Evolutionary conservation across 2,888 invertebrate genomes (phyloP).

Genomic region (Andrena bucephala): DNA sequence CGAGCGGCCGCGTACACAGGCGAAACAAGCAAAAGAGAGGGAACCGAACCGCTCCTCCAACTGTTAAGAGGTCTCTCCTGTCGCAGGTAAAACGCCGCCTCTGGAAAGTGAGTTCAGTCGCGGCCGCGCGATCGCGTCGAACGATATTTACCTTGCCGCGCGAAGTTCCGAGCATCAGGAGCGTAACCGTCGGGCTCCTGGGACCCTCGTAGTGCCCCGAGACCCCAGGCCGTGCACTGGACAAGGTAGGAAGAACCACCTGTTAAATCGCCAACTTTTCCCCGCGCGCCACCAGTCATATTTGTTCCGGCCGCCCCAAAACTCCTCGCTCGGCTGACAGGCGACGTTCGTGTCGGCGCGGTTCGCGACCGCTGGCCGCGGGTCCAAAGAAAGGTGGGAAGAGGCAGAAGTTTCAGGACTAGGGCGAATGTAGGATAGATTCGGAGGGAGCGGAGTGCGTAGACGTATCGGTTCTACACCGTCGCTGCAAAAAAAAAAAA

Average conservation of each 20-base stretch:
- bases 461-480: neutral
- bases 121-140: conserved; percentile 79
- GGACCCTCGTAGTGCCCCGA: conserved; percentile 34
- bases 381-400: neutral
- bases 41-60: conserved; percentile 43
- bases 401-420: neutral
- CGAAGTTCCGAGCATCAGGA: conserved; percentile 61
- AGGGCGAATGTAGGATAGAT: neutral
- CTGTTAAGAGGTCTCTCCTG: conserved; percentile 67
- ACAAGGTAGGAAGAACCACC: conserved; percentile 63
- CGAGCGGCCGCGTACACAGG: conserved; percentile 6
- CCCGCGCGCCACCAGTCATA: neutral
- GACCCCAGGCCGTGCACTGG: conserved; percentile 5
- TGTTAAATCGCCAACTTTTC: conserved; percentile 29
- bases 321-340: neutral
- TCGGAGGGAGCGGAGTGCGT: neutral
- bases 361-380: neutral
- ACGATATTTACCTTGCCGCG: conserved; percentile 75
- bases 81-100: conserved; percentile 73
- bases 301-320: neutral
- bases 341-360: neutral
- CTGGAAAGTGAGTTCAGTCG: conserved; percentile 76
- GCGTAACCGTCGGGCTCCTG: conserved; percentile 31
- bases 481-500: neutral
- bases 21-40: conserved; percentile 34